Conservation (phyloP, 2,113 vertebrate species). For the Thermophis baileyi region DNA sequence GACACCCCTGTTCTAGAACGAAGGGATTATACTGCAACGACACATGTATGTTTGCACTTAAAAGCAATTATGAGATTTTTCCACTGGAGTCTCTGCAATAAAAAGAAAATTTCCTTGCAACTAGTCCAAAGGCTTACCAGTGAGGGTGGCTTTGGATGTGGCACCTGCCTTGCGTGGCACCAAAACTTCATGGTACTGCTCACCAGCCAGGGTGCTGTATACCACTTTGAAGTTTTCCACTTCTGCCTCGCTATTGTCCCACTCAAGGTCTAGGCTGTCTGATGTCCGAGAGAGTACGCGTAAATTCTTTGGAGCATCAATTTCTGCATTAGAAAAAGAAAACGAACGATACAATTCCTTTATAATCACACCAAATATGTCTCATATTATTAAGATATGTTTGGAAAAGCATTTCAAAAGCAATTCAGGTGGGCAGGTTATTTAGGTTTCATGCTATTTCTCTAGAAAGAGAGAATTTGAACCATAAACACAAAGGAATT, state of each 20-base stretch:
- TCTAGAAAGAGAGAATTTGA: not conserved
- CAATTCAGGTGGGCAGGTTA: not conserved
- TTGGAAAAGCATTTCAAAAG: not conserved
- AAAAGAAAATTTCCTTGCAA: not conserved
- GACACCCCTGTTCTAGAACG: no score
- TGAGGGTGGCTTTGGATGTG: constrained; percentile 82
- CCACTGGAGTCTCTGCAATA: not conserved
- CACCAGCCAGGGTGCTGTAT: constrained; percentile 93
- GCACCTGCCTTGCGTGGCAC: constrained; percentile 77
- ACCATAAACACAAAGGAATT: not conserved
- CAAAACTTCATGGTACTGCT: constrained; percentile 88
- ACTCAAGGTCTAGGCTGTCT: constrained; percentile 84
- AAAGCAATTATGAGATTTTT: not conserved
- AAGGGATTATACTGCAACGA: not conserved
- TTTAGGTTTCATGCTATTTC: not conserved
- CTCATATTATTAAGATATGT: not conserved
- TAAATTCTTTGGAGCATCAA: constrained; percentile 93
- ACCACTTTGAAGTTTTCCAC: constrained; percentile 88
- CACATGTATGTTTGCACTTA: not conserved
- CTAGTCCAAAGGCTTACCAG: constrained; percentile 67
- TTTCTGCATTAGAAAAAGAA: constrained; percentile 82
- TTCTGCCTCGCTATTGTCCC: constrained; percentile 97
- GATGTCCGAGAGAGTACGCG: constrained; percentile 81
- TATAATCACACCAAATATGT: not conserved
- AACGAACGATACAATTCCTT: not conserved